Percentiles rank a stretch among this genome's conserved stretches.
Conservation (phyloP, 2,797 vertebrate genomes). For the Eulemur mongoz region DNA sequence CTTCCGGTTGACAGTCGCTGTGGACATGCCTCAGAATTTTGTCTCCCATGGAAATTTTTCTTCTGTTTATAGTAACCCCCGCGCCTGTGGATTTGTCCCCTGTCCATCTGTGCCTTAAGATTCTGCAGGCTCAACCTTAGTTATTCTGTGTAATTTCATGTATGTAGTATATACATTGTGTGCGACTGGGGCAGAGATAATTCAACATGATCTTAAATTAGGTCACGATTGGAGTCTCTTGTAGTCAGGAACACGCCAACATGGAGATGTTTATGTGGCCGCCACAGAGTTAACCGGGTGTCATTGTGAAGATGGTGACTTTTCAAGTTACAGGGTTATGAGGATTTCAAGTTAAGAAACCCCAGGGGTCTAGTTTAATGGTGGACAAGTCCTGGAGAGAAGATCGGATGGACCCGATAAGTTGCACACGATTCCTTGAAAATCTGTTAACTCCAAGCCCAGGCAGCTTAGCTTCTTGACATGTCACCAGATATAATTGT, state of each 20-base stretch:
- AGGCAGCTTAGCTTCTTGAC: constrained; percentile 60
- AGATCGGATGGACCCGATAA: constrained; percentile 38
- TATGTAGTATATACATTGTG: fast-evolving
- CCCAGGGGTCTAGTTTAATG: constrained; percentile 9
- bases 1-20: background rate
- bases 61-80: background rate
- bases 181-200: background rate
- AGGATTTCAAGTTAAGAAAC: constrained; percentile 47
- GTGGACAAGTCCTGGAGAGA: constrained; percentile 1
- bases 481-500: constrained; percentile 39
- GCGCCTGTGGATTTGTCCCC: background rate
- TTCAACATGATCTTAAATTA: background rate
- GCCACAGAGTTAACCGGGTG: background rate
- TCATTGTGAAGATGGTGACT: background rate
- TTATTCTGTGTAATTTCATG: background rate
- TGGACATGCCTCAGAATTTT: background rate
- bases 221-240: background rate
- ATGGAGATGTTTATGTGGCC: background rate
- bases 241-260: background rate
- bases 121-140: background rate
- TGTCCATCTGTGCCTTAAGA: background rate
- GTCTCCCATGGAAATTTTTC: background rate
- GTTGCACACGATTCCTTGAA: constrained; percentile 21
- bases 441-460: constrained; percentile 25
- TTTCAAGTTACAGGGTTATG: background rate